A percentile compares a stretch with the other conserved stretches of the same genome.
phyloP scores from a whole-genome alignment of 2,113 vertebrate genomes.

The Chloebia gouldiae region DNA sequence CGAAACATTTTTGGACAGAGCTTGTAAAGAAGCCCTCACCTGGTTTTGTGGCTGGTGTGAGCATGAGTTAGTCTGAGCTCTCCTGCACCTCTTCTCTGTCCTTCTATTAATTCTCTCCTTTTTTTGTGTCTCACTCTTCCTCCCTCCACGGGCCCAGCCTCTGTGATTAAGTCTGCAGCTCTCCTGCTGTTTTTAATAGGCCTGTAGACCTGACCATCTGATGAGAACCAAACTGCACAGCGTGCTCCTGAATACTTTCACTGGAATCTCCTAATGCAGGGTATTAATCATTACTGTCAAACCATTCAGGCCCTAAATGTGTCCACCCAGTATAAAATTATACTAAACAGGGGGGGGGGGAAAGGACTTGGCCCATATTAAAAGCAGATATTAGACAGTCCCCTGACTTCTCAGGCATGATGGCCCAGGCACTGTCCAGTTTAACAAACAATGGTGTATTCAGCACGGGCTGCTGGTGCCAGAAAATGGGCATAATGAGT shows the following conservation, averaged over 20 bases:
- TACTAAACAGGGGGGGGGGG: slow-evolving; percentile 42
- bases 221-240: slow-evolving; percentile 76
- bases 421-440: slow-evolving; percentile 10
- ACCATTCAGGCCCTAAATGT: slow-evolving; percentile 72
- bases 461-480: background rate
- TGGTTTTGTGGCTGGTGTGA: accelerated
- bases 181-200: slow-evolving; percentile 82
- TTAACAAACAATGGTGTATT: background rate
- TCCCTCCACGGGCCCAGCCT: slow-evolving; percentile 71
- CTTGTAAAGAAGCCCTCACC: background rate
- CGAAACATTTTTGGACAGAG: background rate
- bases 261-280: slow-evolving; percentile 86
- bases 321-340: slow-evolving; percentile 74
- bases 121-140: slow-evolving; percentile 58
- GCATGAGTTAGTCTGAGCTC: background rate
- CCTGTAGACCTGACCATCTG: slow-evolving; percentile 74
- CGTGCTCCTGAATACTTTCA: slow-evolving; percentile 72
- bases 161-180: slow-evolving; percentile 81
- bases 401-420: background rate
- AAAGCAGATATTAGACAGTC: slow-evolving; percentile 47
- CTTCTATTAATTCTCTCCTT: slow-evolving; percentile 29
- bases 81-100: background rate
- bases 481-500: background rate
- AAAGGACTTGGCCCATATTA: slow-evolving; percentile 44
- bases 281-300: slow-evolving; percentile 87